Conservation (phyloP, 2,888 invertebrate species). For the Nymphalis polychloros region DNA sequence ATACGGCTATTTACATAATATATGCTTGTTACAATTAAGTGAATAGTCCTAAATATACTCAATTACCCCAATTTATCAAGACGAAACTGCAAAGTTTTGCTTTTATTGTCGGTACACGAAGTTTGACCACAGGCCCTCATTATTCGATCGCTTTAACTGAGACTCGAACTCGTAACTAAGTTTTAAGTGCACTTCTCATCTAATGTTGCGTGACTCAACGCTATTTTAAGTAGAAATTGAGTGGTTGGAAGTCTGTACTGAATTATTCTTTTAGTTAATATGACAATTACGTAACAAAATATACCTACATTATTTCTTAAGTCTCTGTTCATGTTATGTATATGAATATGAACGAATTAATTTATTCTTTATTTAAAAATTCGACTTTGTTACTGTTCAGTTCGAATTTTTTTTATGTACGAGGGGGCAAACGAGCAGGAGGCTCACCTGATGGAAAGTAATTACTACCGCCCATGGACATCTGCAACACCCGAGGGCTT, state of each 20-base stretch:
- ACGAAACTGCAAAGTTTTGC: constrained; percentile 7
- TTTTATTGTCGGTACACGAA: constrained; percentile 14
- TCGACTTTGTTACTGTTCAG: not conserved
- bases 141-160: constrained; percentile 26
- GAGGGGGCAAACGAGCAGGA: no score
- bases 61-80: constrained; percentile 6
- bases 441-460: no score
- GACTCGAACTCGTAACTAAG: constrained; percentile 33
- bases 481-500: no score
- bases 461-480: no score
- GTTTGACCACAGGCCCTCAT: constrained; percentile 27
- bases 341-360: not conserved
- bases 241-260: not conserved
- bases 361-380: not conserved
- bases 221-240: constrained; percentile 15
- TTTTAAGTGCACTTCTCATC: constrained; percentile 35
- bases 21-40: not conserved
- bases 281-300: not conserved
- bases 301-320: no score
- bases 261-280: not conserved
- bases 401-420: not conserved
- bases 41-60: not conserved
- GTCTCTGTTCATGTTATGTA: no score
- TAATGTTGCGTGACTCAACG: constrained; percentile 29
- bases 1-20: no score